Percentiles rank a stretch among this genome's conserved stretches.
Conservation (phyloP, 1,140 invertebrate species). For the Bombus pascuorum region DNA sequence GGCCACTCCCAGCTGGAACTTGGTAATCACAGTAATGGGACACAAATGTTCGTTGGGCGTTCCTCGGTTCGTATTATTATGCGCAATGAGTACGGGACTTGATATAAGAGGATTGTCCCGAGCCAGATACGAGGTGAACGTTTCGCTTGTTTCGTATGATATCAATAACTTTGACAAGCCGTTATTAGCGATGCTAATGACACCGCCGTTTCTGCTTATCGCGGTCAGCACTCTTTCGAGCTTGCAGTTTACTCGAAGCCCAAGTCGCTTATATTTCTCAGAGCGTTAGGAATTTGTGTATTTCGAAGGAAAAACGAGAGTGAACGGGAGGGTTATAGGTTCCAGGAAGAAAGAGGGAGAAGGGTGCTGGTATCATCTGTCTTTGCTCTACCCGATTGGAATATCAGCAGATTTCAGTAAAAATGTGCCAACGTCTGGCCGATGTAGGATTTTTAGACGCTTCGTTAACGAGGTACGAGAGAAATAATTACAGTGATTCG, state of each 20-base stretch:
- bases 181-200: conserved; percentile 27
- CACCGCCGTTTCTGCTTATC: background rate
- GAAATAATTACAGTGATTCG: background rate
- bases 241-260: background rate
- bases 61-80: conserved; percentile 52
- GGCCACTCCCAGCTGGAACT: conserved; percentile 40
- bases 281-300: background rate
- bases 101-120: conserved; percentile 22
- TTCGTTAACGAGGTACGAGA: background rate
- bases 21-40: conserved; percentile 51
- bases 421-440: too few relatives aligned
- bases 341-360: too few relatives aligned
- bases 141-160: background rate
- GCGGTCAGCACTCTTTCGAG: background rate
- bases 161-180: conserved; percentile 43
- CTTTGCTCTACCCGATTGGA: too few relatives aligned
- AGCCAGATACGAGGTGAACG: background rate
- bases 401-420: too few relatives aligned
- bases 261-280: background rate
- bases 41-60: conserved; percentile 46
- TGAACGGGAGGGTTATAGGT: too few relatives aligned
- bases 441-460: too few relatives aligned
- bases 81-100: conserved; percentile 38
- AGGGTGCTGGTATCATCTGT: too few relatives aligned
- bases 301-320: background rate